Conservation (phyloP, 2,113 vertebrate genomes). For the Sardina pilchardus region DNA sequence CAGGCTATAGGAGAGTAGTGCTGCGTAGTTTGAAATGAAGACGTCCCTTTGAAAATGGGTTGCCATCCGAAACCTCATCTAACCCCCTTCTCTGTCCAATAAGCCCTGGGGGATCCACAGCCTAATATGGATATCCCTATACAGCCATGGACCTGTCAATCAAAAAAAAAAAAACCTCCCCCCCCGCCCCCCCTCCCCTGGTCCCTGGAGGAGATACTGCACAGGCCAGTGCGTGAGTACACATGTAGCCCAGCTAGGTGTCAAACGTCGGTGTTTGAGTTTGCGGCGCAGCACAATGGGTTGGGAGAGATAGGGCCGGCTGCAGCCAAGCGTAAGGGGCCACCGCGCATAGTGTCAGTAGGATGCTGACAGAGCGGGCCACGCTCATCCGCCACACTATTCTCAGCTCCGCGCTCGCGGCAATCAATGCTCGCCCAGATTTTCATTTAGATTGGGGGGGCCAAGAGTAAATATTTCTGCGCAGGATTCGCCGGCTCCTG, state of each 20-base stretch:
- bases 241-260: neutral
- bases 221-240: neutral
- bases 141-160: neutral
- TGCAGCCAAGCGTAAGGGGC: conserved; percentile 9
- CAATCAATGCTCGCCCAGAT: conserved; percentile 50
- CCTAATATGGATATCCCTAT: neutral
- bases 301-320: neutral
- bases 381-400: conserved; percentile 30
- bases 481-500: conserved; percentile 22
- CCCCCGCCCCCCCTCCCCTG: neutral
- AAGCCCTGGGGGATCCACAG: neutral
- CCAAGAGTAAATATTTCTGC: conserved; percentile 46
- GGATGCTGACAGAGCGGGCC: conserved; percentile 27
- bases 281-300: neutral
- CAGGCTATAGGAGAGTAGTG: neutral
- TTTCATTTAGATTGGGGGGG: conserved; percentile 52
- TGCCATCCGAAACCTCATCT: neutral
- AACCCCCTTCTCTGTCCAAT: neutral
- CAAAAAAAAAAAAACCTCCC: neutral
- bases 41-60: neutral
- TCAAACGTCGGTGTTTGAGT: conserved; percentile 12
- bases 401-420: conserved; percentile 36
- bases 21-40: too few species aligned
- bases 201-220: neutral
- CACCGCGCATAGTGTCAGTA: conserved; percentile 35